Evolutionary conservation across 2,113 vertebrate species (phyloP).

Genomic region (Otus sunia): DNA sequence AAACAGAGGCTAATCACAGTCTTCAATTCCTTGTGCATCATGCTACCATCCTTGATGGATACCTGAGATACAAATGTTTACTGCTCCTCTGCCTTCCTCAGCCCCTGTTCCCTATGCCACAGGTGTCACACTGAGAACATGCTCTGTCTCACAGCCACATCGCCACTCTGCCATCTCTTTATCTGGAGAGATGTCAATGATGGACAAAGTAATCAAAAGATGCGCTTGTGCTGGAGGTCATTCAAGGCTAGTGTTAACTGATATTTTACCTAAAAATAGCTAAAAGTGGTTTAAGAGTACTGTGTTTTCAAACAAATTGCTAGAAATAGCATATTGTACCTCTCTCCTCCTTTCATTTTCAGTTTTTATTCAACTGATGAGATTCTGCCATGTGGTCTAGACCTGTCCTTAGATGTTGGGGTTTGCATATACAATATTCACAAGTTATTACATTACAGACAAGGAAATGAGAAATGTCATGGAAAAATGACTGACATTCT

Average conservation of each 20-base stretch:
- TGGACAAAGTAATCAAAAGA: background rate
- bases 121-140: fast-evolving
- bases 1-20: background rate
- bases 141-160: background rate
- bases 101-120: background rate
- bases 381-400: background rate
- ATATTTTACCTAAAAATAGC: background rate
- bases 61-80: background rate
- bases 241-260: background rate
- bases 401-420: background rate
- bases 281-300: background rate
- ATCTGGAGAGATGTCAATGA: background rate
- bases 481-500: background rate
- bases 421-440: background rate
- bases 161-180: background rate
- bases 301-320: background rate
- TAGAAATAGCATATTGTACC: background rate
- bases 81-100: background rate
- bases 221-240: background rate
- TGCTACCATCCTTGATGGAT: background rate
- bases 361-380: background rate
- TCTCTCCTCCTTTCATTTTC: background rate
- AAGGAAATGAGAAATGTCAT: background rate
- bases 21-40: background rate
- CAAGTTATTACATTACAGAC: background rate